Evolutionary conservation across 1,140 invertebrate genomes (phyloP), one percentile per base, ranked within the genome.

Genomic region (Teleogryllus occipitalis): DNA sequence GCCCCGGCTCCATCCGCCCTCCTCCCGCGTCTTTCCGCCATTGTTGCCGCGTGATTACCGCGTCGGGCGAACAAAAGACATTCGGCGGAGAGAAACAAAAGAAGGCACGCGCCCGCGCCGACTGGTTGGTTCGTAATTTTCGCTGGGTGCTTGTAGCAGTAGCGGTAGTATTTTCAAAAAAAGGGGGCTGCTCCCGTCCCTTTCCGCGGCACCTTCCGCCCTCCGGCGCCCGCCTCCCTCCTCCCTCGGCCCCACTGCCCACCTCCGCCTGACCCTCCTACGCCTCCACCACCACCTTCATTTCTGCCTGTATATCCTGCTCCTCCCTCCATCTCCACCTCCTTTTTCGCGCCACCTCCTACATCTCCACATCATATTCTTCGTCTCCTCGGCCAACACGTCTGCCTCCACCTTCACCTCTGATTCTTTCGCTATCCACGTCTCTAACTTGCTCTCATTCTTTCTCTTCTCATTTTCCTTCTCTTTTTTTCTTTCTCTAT

Each of bases 81-180:
- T 54, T 54, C 49, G 49, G 54, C 54, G 54, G 54, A 65, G 54
- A 65, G 54, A 65, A 65, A 65, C 54, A 65, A 65, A 65, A 65
- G 54, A 65, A 65, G 54, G 10, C 54, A 65, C 54, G 18, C 54
- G 54, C 10, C 54, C 54, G 54, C 54, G 54, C 54, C 54, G 54
- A 65, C 54, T 65, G 54, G 54, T 65, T 65, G 54, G 54, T 65
- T 65, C 54, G 54, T 65, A 65, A 65, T 65, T 65, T 65, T 65
- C 54, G 54, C 54, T 65, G 54, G 54, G 18, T 65, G 54, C 54
- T 65, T 65, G 54, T 65, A 65, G 54, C 54, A 18, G 18, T 65
- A 18, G 54, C 54, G 54, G 54, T 10, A 14, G 54, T 65, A 65
- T 65, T 14, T 65, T 65, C 54, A 65, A 65, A 65, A 65, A 65